phyloP scores from a whole-genome alignment of 2,113 vertebrate species.

The Anolis carolinensis region DNA sequence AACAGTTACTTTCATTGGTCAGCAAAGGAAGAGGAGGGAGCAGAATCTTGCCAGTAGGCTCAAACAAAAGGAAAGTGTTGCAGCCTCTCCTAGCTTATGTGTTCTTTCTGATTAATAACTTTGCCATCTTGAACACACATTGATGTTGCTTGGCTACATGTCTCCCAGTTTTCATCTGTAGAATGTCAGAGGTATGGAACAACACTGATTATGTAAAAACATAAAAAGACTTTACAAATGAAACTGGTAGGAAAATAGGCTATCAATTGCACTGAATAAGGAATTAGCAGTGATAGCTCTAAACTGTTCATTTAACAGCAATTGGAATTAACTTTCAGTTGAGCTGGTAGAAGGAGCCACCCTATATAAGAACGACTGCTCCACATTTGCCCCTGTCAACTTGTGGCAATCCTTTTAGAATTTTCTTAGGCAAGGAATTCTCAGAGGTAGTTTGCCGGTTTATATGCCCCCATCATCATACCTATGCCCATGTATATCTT shows the following conservation, averaged over 20 bases:
- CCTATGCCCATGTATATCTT: neutral
- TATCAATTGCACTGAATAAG: neutral
- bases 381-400: neutral
- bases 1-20: too few species aligned
- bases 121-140: too few species aligned
- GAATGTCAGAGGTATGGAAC: too few species aligned
- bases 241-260: neutral
- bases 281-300: neutral
- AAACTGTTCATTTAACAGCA: slow-evolving; percentile 3
- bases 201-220: neutral
- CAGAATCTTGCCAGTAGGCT: too few species aligned
- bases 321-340: neutral
- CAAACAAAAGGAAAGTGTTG: too few species aligned
- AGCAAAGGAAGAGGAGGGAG: too few species aligned
- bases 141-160: too few species aligned
- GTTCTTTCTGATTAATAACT: too few species aligned
- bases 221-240: neutral
- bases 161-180: too few species aligned
- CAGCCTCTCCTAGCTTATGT: too few species aligned
- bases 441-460: neutral
- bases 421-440: too few species aligned
- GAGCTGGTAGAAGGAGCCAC: neutral
- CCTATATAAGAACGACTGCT: neutral
- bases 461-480: neutral
- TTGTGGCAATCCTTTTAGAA: too few species aligned